A percentile compares a stretch with the other conserved stretches of the same genome.
phyloP scores from a whole-genome alignment of 2,113 vertebrate species.

The Colossoma macropomum region DNA sequence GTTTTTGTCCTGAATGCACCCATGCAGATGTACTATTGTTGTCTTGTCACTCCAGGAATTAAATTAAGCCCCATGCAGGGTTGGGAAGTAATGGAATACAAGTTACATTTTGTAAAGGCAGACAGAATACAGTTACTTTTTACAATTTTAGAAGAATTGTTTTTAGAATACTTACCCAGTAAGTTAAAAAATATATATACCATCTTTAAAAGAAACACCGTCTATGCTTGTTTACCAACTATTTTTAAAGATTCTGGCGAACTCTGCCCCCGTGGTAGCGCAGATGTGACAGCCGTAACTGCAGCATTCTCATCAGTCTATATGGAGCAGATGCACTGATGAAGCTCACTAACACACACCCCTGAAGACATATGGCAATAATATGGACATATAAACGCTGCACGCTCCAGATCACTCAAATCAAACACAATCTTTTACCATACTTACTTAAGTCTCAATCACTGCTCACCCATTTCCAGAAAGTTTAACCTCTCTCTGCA shows the following conservation, averaged over 20 bases:
- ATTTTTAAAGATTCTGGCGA: too few relatives aligned
- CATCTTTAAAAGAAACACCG: too few relatives aligned
- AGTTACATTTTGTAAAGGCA: too few relatives aligned
- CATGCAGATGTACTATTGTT: conserved; percentile 21
- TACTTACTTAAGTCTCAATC: not conserved
- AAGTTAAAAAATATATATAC: too few relatives aligned
- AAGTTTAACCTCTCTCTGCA: too few relatives aligned
- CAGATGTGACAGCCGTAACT: conserved; percentile 34
- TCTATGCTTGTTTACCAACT: too few relatives aligned
- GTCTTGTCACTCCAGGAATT: conserved; percentile 17
- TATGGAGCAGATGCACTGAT: conserved; percentile 50
- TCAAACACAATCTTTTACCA: not conserved
- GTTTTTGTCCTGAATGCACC: conserved; percentile 31
- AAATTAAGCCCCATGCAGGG: too few relatives aligned
- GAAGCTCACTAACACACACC: conserved; percentile 6
- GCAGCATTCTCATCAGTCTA: conserved; percentile 27
- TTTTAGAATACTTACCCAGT: too few relatives aligned
- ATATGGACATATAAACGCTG: not conserved
- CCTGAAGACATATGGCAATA: conserved; percentile 34
- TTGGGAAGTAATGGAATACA: too few relatives aligned
- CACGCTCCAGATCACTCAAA: conserved; percentile 10
- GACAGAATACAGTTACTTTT: too few relatives aligned
- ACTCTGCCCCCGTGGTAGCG: not conserved
- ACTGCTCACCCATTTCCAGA: too few relatives aligned
- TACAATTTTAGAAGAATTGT: too few relatives aligned